A percentile compares a stretch with the other conserved stretches of the same genome.
phyloP scores from a whole-genome alignment of 2,888 invertebrate species.

The Agrochola circellaris region DNA sequence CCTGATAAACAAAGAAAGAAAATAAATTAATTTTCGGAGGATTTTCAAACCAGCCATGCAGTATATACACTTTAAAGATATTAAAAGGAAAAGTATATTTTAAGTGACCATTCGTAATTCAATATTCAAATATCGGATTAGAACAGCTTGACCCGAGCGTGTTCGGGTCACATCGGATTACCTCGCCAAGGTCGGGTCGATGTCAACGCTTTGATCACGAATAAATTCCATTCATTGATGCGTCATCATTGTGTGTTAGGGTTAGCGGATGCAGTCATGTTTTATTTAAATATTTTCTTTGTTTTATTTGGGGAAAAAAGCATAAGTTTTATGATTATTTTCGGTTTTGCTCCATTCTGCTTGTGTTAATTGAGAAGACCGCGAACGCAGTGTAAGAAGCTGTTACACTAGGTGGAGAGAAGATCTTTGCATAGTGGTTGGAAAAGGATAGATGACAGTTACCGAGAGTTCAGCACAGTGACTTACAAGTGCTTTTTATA shows the following conservation, averaged over 20 bases:
- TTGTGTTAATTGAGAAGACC: not conserved
- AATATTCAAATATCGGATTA: constrained; percentile 68
- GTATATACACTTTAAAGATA: constrained; percentile 2
- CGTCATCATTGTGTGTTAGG: constrained; percentile 67
- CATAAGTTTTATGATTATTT: not conserved
- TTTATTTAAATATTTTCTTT: not conserved
- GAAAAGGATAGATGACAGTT: too few relatives aligned
- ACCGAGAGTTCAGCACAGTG: too few relatives aligned
- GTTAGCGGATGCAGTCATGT: constrained; percentile 42
- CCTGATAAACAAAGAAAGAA: not conserved
- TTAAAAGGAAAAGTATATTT: constrained; percentile 53
- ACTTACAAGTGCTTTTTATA: too few relatives aligned
- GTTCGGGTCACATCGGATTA: constrained; percentile 72
- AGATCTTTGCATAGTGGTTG: not conserved
- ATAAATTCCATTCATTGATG: constrained; percentile 71
- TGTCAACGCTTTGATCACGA: constrained; percentile 74
- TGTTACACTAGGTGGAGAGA: not conserved
- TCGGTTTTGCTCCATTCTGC: not conserved
- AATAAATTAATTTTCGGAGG: not conserved
- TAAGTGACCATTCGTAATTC: constrained; percentile 62
- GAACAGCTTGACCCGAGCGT: constrained; percentile 72
- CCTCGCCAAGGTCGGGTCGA: constrained; percentile 74
- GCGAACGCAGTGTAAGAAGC: too few relatives aligned
- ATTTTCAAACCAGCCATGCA: not conserved
- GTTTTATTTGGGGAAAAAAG: constrained; percentile 9